Evolutionary conservation across 2,113 vertebrate species (phyloP), one percentile per base, ranked within the genome.

Genomic region (Tyto alba): DNA sequence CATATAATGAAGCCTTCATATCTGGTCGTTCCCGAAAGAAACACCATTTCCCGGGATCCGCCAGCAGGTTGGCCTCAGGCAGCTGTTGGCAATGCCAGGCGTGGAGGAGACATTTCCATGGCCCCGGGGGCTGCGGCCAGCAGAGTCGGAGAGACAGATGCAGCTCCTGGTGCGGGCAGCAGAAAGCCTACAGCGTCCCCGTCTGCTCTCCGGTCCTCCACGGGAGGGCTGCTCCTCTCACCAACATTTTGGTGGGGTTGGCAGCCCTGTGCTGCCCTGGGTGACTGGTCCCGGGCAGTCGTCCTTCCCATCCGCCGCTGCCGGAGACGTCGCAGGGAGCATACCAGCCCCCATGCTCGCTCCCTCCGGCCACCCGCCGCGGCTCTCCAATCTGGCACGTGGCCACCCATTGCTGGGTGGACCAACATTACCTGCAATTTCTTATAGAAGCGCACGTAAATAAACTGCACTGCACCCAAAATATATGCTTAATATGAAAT

Each of bases 1-100:
- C 57, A 50, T 90, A 93, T 97, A 97, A 97, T 87, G 88, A 90
- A 67, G 95, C 92, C 94, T 95, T 97, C 97, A 93, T 89, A 87
- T 73, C 93, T 50, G 64, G 76, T 73, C 30, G 8, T 76, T 93
- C 53, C 89, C 3, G 4, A 34, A 19, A 93, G 95, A 75, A 93
- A 86, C 21, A 13, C 68, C 11, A 9, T 89, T 73, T 85, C 96
- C 79, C 22, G 1, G 89, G 90, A 89, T 85, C 50, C 4, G 6
- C 57, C 19, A 10, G 85, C 80, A 89, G 92, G 79, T 88, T 32
- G 77, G 45, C 18, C 62, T 38, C 23, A 8, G 87, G 88, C 90
- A 93, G 92, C 91, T 95, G 77, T 91, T 87, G 87, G 83, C 85
- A 95, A 74, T 12, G 16, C n/a, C 90, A 34, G 80, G 67, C 52